A percentile compares a stretch with the other conserved stretches of the same genome.
These are phyloP conservation scores for Porites divaricata DNA, from an alignment of 92 coral and sea anemone species.

Conservation along the genomic window DNA sequence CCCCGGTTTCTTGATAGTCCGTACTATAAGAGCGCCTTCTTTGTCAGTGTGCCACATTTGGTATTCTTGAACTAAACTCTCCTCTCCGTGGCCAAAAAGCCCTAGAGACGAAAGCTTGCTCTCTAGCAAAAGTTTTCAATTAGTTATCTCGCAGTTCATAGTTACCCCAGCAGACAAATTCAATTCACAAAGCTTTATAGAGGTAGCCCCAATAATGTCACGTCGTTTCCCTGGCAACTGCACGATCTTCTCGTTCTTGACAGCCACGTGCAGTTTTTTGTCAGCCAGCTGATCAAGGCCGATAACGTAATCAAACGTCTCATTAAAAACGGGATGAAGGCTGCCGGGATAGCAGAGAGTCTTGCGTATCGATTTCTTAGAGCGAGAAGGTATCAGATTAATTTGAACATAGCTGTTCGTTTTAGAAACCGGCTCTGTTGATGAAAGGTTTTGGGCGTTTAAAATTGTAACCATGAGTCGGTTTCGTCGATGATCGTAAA, in stretches of 20 bases:
- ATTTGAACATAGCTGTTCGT: constrained; percentile 84
- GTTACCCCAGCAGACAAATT: constrained; percentile 80
- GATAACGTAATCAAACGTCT: constrained; percentile 81
- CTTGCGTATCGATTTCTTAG: constrained; percentile 81
- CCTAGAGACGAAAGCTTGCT: too few species aligned
- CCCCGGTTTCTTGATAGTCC: too few species aligned
- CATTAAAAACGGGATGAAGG: constrained; percentile 76
- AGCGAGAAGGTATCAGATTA: constrained; percentile 83
- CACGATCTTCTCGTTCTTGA: constrained; percentile 73
- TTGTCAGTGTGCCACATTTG: background rate
- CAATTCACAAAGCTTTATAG: constrained; percentile 74
- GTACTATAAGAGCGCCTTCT: too few species aligned
- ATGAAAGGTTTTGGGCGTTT: constrained; percentile 60
- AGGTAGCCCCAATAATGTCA: constrained; percentile 69
- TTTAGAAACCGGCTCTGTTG: constrained; percentile 62
- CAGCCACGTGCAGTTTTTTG: constrained; percentile 71
- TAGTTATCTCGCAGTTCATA: constrained; percentile 67
- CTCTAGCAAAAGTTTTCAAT: background rate
- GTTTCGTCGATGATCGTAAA: constrained; percentile 80
- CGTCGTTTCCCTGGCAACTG: constrained; percentile 56
- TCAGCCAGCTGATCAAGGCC: constrained; percentile 80
- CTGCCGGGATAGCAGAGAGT: constrained; percentile 73
- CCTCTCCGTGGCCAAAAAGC: too few species aligned
- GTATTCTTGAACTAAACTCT: too few species aligned
- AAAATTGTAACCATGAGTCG: constrained; percentile 69